These are phyloP conservation scores for Bombylius discolor DNA, from an alignment of 2,888 invertebrate genomes.

Conservation along the genomic window DNA sequence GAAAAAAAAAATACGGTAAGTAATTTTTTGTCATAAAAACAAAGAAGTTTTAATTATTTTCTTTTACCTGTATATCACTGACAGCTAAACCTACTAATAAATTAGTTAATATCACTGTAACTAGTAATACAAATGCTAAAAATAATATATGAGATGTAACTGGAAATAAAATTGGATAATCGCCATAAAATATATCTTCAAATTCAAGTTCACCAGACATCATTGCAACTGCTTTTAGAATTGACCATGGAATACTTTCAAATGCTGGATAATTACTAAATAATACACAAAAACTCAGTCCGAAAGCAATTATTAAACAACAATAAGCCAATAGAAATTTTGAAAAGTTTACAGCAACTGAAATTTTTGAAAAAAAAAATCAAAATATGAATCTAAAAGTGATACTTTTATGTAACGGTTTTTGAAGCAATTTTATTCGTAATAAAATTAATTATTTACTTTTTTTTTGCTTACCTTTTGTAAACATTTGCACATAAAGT, in stretches of 20 bases:
- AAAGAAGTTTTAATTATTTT: too few relatives aligned
- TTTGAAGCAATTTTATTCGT: too few relatives aligned
- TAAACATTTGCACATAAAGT: slow-evolving; percentile 78
- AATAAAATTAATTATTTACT: too few relatives aligned
- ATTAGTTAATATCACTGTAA: slow-evolving; percentile 72
- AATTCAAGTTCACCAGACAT: slow-evolving; percentile 80
- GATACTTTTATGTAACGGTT: too few relatives aligned
- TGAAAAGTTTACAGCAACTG: slow-evolving; percentile 66
- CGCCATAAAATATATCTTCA: slow-evolving; percentile 66
- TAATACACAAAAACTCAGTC: slow-evolving; percentile 67
- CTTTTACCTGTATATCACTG: slow-evolving; percentile 57
- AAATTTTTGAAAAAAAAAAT: slow-evolving; percentile 14
- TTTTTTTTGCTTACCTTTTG: slow-evolving; percentile 51
- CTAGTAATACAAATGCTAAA: slow-evolving; percentile 60
- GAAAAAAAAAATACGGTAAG: not conserved
- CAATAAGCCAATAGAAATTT: slow-evolving; percentile 70
- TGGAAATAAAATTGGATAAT: slow-evolving; percentile 47
- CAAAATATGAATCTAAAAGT: too few relatives aligned
- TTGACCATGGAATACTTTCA: slow-evolving; percentile 40
- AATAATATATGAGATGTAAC: slow-evolving; percentile 65
- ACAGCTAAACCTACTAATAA: slow-evolving; percentile 74
- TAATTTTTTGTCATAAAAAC: too few relatives aligned
- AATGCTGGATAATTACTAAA: slow-evolving; percentile 66
- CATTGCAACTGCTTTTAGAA: slow-evolving; percentile 74
- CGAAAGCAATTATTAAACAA: slow-evolving; percentile 67